These are phyloP conservation scores for Xenopus petersii DNA, from an alignment of 2,797 vertebrate species.

Conservation along the genomic window DNA sequence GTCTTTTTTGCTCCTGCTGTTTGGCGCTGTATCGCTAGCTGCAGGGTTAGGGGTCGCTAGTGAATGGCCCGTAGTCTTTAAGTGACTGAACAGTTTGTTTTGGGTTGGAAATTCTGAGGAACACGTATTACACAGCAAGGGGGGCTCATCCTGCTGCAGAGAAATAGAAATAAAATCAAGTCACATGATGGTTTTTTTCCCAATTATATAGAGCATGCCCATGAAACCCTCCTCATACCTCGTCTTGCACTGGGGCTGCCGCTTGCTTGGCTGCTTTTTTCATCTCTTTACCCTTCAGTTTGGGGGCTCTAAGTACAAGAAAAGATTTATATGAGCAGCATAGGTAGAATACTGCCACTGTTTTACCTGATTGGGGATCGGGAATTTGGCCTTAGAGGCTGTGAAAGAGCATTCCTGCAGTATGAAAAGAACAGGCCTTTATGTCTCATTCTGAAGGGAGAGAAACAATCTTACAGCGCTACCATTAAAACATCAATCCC, in stretches of 20 bases:
- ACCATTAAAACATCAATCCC: too few relatives aligned
- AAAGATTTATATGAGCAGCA: too few relatives aligned
- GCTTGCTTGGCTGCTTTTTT: conserved; percentile 67
- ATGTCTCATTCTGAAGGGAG: too few relatives aligned
- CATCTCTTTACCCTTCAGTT: conserved; percentile 79
- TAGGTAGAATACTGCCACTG: too few relatives aligned
- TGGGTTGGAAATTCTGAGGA: conserved; percentile 80
- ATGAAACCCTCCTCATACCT: conserved; percentile 61
- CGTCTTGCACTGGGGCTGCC: conserved; percentile 58
- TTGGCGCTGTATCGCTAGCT: conserved; percentile 50
- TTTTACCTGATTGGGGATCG: too few relatives aligned
- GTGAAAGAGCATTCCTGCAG: too few relatives aligned
- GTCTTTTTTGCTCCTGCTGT: conserved; percentile 77
- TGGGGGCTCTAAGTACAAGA: conserved; percentile 63
- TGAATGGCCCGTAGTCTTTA: conserved; percentile 86
- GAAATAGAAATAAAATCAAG: neutral
- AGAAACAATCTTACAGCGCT: too few relatives aligned
- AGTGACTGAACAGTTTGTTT: conserved; percentile 93
- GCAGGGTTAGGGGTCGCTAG: conserved; percentile 58
- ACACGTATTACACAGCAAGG: conserved; percentile 80
- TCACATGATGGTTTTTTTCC: too few relatives aligned
- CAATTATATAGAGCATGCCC: too few relatives aligned
- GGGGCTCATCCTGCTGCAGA: conserved; percentile 67
- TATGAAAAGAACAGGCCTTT: too few relatives aligned
- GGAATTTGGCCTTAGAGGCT: too few relatives aligned